Evolutionary conservation across 2,113 vertebrate genomes (phyloP).

Genomic region (Strix uralensis): DNA sequence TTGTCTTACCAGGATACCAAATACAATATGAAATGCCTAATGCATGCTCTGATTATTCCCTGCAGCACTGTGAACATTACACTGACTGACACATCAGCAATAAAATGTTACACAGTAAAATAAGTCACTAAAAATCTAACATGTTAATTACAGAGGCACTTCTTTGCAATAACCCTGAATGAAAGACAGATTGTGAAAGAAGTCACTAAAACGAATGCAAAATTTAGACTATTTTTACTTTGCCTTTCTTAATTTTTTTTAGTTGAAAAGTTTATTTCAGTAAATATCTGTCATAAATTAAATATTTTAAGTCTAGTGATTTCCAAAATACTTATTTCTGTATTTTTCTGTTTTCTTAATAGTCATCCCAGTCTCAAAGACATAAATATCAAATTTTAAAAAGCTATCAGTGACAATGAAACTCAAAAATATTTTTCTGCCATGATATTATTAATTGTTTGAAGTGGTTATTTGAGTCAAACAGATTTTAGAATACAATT

Average conservation of each 20-base stretch:
- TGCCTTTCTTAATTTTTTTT: background rate
- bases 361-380: conserved; percentile 16
- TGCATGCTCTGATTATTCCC: conserved; percentile 29
- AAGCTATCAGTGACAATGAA: background rate
- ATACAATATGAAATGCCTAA: conserved; percentile 25
- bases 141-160: conserved; percentile 43
- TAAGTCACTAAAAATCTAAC: conserved; percentile 39
- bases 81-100: conserved; percentile 32
- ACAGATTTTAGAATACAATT: conserved; percentile 36
- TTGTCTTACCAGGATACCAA: conserved; percentile 31
- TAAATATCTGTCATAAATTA: background rate
- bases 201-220: background rate
- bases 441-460: conserved; percentile 8
- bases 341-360: conserved; percentile 7
- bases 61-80: conserved; percentile 24
- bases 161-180: background rate
- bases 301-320: background rate
- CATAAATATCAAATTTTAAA: conserved; percentile 2
- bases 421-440: conserved; percentile 21
- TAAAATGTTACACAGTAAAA: conserved; percentile 32
- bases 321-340: background rate
- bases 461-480: conserved; percentile 26
- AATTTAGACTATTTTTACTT: background rate
- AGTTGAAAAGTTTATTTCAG: background rate
- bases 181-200: conserved; percentile 6